phyloP scores from a whole-genome alignment of 2,888 invertebrate genomes.

The Lysandra bellargus region DNA sequence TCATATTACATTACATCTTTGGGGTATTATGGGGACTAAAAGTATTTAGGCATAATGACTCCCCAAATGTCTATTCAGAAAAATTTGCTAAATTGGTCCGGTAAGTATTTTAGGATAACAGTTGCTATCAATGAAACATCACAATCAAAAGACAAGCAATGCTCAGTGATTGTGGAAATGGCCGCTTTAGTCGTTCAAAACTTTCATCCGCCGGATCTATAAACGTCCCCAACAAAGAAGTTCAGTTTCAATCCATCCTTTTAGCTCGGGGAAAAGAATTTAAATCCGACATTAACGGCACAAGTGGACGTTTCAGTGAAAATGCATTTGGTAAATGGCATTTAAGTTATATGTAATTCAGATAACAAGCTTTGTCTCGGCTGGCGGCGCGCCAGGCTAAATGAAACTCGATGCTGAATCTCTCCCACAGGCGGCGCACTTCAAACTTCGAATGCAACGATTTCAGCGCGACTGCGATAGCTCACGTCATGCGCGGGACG shows the following conservation, averaged over 20 bases:
- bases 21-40: not conserved
- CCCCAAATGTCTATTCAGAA: not conserved
- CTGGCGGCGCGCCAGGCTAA: constrained; percentile 42
- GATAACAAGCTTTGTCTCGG: constrained; percentile 36
- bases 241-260: constrained; percentile 3
- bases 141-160: not conserved
- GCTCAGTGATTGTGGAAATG: not conserved
- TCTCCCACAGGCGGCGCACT: constrained; percentile 38
- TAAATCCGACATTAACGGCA: constrained; percentile 25
- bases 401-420: constrained; percentile 43
- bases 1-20: not conserved
- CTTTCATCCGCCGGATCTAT: not conserved
- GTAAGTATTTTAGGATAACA: not conserved
- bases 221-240: constrained; percentile 11
- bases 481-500: constrained; percentile 38
- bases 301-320: constrained; percentile 25
- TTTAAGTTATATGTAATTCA: constrained; percentile 38
- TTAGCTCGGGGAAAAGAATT: constrained; percentile 13
- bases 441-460: constrained; percentile 39
- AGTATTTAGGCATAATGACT: not conserved
- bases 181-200: not conserved
- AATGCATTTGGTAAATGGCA: constrained; percentile 36
- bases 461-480: constrained; percentile 41
- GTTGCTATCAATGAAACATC: not conserved
- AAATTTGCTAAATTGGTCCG: not conserved